phyloP scores from a whole-genome alignment of 2,888 invertebrate species.

The Catocala fraxini region DNA sequence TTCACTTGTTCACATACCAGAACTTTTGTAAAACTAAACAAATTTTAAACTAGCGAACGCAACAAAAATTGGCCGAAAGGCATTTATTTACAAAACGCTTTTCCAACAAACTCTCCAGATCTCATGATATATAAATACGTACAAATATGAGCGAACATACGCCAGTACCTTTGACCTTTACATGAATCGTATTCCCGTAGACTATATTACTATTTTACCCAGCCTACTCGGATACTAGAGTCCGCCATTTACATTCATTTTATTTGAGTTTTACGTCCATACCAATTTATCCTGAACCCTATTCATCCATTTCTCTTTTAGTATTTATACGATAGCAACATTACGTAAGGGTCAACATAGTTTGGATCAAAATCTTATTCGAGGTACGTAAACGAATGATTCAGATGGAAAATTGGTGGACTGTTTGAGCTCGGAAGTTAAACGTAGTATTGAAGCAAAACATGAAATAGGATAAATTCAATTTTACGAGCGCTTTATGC shows the following conservation, averaged over 20 bases:
- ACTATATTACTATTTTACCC: constrained; percentile 12
- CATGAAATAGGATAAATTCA: constrained; percentile 27
- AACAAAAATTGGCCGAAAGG: no score
- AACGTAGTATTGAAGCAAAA: constrained; percentile 31
- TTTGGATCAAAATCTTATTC: constrained; percentile 53
- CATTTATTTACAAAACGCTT: no score
- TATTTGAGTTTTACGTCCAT: constrained; percentile 36
- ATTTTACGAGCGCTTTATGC: constrained; percentile 25
- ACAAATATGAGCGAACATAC: background rate
- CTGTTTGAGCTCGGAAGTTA: constrained; percentile 47
- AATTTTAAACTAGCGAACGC: no score
- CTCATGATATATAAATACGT: no score
- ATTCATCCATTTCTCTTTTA: constrained; percentile 12
- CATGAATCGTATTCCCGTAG: background rate
- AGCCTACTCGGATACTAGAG: constrained; percentile 8
- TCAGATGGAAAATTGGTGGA: constrained; percentile 55
- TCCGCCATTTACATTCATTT: constrained; percentile 36
- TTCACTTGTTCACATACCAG: no score
- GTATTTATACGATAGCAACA: constrained; percentile 15
- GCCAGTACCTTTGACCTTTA: background rate
- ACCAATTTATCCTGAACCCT: constrained; percentile 44
- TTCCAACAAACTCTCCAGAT: no score
- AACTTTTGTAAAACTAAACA: no score
- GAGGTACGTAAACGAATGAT: constrained; percentile 54
- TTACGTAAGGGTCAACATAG: constrained; percentile 39